These are phyloP conservation scores for Rhipidura dahli DNA, from an alignment of 2,113 vertebrate genomes.

Conservation along the genomic window DNA sequence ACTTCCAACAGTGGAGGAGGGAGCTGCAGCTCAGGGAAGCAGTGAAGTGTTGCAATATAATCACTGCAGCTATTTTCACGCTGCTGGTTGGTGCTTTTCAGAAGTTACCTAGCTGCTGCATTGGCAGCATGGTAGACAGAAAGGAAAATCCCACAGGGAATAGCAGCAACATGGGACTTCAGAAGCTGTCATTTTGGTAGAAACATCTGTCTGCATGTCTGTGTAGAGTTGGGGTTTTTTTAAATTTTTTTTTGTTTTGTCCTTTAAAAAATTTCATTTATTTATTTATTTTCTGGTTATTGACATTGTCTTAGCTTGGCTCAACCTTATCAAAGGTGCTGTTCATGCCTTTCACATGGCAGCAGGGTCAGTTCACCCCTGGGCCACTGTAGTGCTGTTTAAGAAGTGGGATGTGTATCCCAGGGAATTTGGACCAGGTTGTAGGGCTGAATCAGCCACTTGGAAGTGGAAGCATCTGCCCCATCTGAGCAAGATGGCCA, in stretches of 20 bases:
- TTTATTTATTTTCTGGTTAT: not conserved
- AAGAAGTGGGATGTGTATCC: not conserved
- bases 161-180: not conserved
- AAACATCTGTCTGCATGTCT: not conserved
- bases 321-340: not conserved
- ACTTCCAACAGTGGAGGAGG: constrained; percentile 13
- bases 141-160: not conserved
- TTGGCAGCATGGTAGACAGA: not conserved
- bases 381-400: not conserved
- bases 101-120: not conserved
- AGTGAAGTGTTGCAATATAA: constrained; percentile 3
- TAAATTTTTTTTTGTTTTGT: not conserved
- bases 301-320: not conserved
- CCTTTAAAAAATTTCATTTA: not conserved
- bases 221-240: fast-evolving
- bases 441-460: not conserved
- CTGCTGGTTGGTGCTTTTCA: not conserved
- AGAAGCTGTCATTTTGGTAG: not conserved
- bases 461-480: not conserved
- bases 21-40: constrained; percentile 22
- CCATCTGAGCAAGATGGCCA: not conserved
- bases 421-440: not conserved
- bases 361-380: not conserved
- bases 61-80: not conserved
- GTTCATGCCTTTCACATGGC: not conserved